Conservation (phyloP, 2,888 invertebrate species). For the Drosophila pullipes region DNA sequence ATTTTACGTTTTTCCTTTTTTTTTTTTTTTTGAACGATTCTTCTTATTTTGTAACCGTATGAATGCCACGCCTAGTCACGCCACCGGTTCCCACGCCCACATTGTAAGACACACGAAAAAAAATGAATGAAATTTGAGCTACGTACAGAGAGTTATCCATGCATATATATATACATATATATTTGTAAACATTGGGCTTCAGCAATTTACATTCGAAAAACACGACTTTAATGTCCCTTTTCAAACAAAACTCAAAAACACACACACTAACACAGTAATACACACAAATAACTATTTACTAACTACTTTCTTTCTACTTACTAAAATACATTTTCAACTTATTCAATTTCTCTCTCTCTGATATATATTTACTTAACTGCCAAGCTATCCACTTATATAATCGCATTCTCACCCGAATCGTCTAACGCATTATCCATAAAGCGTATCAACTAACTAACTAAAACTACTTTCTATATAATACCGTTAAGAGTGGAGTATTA, state of each 20-base stretch:
- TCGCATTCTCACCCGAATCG: conserved; percentile 36
- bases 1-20: conserved; percentile 8
- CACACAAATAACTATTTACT: conserved; percentile 10
- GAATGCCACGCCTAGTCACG: conserved; percentile 58
- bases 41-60: conserved; percentile 37
- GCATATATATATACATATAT: background rate
- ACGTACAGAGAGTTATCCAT: conserved; percentile 8
- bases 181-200: background rate
- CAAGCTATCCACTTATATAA: conserved; percentile 32
- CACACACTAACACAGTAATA: conserved; percentile 4
- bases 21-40: conserved; percentile 8
- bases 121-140: conserved; percentile 48
- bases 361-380: conserved; percentile 30
- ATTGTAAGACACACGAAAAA: conserved; percentile 25
- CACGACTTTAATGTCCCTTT: background rate
- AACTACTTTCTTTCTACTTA: conserved; percentile 26
- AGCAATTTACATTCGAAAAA: conserved; percentile 19
- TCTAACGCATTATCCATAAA: conserved; percentile 50
- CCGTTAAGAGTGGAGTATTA: conserved; percentile 59
- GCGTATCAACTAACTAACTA: conserved; percentile 37
- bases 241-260: background rate
- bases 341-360: conserved; percentile 41
- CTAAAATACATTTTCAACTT: conserved; percentile 57
- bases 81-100: conserved; percentile 18
- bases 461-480: conserved; percentile 20